These are phyloP conservation scores for Oscheius sp. DNA, from an alignment of 2,888 invertebrate genomes.

Conservation along the genomic window DNA sequence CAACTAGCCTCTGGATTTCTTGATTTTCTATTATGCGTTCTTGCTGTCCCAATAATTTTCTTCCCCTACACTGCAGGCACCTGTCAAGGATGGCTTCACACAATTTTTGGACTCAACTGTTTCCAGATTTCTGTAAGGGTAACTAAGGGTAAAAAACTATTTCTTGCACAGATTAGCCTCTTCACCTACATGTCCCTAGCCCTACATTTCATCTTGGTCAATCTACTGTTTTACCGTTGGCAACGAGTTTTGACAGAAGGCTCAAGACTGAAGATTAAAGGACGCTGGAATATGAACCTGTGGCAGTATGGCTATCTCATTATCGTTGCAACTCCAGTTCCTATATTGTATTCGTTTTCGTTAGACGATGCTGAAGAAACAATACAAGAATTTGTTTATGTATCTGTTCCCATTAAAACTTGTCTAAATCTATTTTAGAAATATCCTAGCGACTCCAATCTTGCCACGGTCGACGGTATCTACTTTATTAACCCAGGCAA, in stretches of 20 bases:
- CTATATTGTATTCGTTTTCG: neutral
- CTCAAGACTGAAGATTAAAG: neutral
- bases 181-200: constrained; percentile 15
- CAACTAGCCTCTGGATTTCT: neutral
- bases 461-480: neutral
- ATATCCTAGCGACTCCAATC: neutral
- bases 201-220: neutral
- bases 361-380: neutral
- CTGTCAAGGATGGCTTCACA: neutral
- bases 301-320: neutral
- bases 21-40: constrained; percentile 5
- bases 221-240: constrained; percentile 3
- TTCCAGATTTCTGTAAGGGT: neutral
- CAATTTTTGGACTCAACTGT: neutral
- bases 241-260: neutral
- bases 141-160: neutral
- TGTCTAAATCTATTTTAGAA: neutral
- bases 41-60: constrained; percentile 1
- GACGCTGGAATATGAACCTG: neutral
- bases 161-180: neutral
- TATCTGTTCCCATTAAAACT: no score
- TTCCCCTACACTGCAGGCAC: neutral
- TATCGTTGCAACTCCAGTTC: neutral
- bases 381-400: neutral
- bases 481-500: constrained; percentile 1